phyloP scores from a whole-genome alignment of 1,140 invertebrate species.

The Drosophila nikananu region DNA sequence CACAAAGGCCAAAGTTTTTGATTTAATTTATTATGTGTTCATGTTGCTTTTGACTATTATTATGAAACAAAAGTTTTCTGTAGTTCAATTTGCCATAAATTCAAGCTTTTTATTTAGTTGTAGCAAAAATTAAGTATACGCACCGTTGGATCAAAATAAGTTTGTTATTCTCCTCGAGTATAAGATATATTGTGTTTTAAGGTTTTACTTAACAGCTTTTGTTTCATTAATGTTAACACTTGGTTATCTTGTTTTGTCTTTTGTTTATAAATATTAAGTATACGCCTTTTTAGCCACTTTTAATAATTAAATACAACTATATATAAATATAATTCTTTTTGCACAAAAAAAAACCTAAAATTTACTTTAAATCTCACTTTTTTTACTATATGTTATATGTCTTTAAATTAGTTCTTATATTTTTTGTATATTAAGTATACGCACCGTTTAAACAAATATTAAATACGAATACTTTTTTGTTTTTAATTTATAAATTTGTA shows the following conservation, averaged over 20 bases:
- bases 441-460: not conserved
- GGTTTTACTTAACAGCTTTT: not conserved
- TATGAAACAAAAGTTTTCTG: conserved; percentile 18
- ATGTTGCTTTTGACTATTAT: conserved; percentile 13
- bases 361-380: not conserved
- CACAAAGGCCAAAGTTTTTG: conserved; percentile 24
- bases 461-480: not conserved
- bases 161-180: not conserved
- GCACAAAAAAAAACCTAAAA: not conserved
- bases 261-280: conserved; percentile 11
- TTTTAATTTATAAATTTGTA: conserved; percentile 5
- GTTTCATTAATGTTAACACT: not conserved
- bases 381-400: not conserved
- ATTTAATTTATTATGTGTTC: conserved; percentile 61
- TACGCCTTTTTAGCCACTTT: no score
- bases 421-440: not conserved
- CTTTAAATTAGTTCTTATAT: not conserved
- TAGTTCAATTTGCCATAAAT: conserved; percentile 48
- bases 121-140: conserved; percentile 58
- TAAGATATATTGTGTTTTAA: not conserved
- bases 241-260: not conserved
- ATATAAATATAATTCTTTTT: conserved; percentile 6
- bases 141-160: conserved; percentile 61
- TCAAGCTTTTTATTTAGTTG: conserved; percentile 41
- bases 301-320: no score